phyloP scores from a whole-genome alignment of 2,888 invertebrate species.

The Baronia brevicornis region DNA sequence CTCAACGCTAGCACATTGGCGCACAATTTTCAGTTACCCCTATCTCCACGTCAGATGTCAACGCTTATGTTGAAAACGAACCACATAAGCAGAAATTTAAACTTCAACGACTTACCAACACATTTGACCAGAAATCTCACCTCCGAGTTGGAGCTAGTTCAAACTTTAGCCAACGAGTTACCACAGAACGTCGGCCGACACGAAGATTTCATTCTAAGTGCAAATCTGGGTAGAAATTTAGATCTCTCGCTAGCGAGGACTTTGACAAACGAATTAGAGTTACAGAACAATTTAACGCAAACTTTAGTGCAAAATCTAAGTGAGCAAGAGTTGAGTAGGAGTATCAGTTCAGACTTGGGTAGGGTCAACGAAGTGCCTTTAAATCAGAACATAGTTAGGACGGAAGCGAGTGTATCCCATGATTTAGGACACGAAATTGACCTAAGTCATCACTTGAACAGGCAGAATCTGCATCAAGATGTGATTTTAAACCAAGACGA shows the following conservation, averaged over 20 bases:
- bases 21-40: constrained; percentile 57
- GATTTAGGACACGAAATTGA: constrained; percentile 41
- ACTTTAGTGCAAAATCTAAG: constrained; percentile 38
- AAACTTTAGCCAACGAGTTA: constrained; percentile 37
- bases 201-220: constrained; percentile 28
- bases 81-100: constrained; percentile 43
- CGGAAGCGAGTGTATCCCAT: constrained; percentile 30
- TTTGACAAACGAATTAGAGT: constrained; percentile 34
- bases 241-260: constrained; percentile 31
- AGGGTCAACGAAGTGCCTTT: constrained; percentile 31
- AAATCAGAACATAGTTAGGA: constrained; percentile 28
- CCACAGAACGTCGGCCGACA: constrained; percentile 34
- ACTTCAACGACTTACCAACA: constrained; percentile 53
- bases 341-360: constrained; percentile 13
- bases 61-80: constrained; percentile 61
- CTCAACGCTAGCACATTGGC: constrained; percentile 40
- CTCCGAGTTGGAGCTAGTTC: constrained; percentile 43
- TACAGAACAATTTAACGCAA: constrained; percentile 41
- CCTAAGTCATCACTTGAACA: constrained; percentile 42
- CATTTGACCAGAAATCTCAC: constrained; percentile 42
- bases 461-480: constrained; percentile 35
- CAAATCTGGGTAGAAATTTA: constrained; percentile 32
- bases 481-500: constrained; percentile 23
- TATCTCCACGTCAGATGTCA: constrained; percentile 63
- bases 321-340: constrained; percentile 38